A percentile compares a stretch with the other conserved stretches of the same genome.
Conservation (phyloP, 2,888 invertebrate species). For the Dugesia japonica region DNA sequence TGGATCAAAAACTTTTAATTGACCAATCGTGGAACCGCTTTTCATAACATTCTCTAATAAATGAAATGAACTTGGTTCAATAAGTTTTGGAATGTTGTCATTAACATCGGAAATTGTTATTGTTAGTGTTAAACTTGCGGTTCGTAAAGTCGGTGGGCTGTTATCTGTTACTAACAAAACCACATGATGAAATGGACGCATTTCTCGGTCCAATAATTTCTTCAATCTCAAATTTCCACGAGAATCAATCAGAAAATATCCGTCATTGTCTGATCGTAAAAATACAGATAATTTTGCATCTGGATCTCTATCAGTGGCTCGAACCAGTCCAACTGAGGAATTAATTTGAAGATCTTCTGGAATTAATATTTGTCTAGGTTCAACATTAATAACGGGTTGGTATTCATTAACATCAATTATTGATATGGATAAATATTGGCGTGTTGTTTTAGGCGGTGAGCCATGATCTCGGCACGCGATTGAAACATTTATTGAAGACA, state of each 20-base stretch:
- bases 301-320: neutral
- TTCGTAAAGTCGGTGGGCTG: neutral
- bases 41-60: neutral
- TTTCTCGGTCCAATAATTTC: neutral
- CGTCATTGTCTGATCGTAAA: neutral
- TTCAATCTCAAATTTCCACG: neutral
- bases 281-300: neutral
- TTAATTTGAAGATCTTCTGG: neutral
- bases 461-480: neutral
- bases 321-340: neutral
- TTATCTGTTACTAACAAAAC: neutral
- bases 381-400: neutral
- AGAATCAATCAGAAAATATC: neutral
- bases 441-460: neutral
- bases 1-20: neutral
- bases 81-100: neutral
- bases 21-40: neutral
- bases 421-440: neutral
- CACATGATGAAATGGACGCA: neutral
- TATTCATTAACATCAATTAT: neutral
- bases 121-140: neutral
- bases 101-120: neutral
- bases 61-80: neutral
- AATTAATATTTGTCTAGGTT: neutral
- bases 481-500: neutral